These are phyloP conservation scores for Eclectus roratus DNA, from an alignment of 2,113 vertebrate species.

Conservation along the genomic window DNA sequence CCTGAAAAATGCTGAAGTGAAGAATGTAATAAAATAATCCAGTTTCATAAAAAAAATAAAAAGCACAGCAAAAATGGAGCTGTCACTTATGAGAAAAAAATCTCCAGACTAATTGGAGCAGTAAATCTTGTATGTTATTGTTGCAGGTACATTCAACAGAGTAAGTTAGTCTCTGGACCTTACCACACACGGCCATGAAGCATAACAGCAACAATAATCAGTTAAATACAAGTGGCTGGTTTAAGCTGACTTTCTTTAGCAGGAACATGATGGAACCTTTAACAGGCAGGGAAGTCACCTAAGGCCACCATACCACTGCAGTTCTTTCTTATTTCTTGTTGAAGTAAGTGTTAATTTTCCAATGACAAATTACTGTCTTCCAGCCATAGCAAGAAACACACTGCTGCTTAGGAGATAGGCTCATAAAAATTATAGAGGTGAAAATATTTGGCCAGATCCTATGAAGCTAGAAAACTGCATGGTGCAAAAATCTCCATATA, in stretches of 20 bases:
- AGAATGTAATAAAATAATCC: background rate
- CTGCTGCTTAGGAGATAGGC: background rate
- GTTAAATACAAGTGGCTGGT: background rate
- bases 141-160: background rate
- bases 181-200: background rate
- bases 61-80: background rate
- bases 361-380: fast-evolving
- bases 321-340: background rate
- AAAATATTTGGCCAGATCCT: background rate
- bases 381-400: background rate
- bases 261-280: background rate
- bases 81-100: background rate
- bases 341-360: background rate
- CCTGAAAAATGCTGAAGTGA: background rate
- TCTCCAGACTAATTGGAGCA: background rate
- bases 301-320: background rate
- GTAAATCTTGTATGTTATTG: background rate
- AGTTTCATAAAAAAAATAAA: background rate
- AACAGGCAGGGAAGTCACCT: background rate
- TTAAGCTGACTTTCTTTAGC: background rate
- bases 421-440: background rate
- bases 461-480: background rate
- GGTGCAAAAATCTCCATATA: background rate
- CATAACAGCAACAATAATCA: background rate
- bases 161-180: background rate